Percentiles rank a stretch among this genome's conserved stretches.
Conservation (phyloP, 2,888 invertebrate species). For the Cyrtodaria siliqua region DNA sequence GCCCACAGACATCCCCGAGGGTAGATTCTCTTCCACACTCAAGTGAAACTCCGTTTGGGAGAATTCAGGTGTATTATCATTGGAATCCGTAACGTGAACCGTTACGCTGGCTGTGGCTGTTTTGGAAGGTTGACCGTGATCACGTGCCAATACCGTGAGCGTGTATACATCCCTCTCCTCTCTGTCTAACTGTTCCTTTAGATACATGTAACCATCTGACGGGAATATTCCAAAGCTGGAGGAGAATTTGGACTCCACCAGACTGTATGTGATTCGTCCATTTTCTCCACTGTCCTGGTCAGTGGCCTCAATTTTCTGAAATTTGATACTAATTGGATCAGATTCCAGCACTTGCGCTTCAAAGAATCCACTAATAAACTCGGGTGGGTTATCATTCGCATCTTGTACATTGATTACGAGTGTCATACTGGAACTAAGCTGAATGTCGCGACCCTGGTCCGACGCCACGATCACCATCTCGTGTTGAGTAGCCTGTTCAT, state of each 20-base stretch:
- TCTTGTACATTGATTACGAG: constrained; percentile 95
- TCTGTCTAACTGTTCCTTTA: constrained; percentile 93
- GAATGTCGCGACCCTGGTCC: constrained; percentile 91
- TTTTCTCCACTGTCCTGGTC: constrained; percentile 96
- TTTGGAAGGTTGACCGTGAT: constrained; percentile 78
- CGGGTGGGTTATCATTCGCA: constrained; percentile 96
- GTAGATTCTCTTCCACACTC: constrained; percentile 89
- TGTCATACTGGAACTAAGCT: constrained; percentile 93
- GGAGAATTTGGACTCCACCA: constrained; percentile 87
- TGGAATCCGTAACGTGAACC: constrained; percentile 79
- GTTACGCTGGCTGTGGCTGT: constrained; percentile 74
- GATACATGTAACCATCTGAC: constrained; percentile 95
- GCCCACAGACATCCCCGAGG: constrained; percentile 72
- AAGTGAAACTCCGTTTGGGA: constrained; percentile 93
- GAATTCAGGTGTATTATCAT: constrained; percentile 82
- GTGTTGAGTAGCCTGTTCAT: constrained; percentile 93
- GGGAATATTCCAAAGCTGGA: constrained; percentile 93
- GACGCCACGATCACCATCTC: constrained; percentile 92
- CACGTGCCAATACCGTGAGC: constrained; percentile 78
- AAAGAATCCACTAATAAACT: constrained; percentile 87
- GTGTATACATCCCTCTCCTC: constrained; percentile 75
- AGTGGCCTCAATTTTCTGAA: constrained; percentile 86
- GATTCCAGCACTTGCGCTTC: constrained; percentile 90
- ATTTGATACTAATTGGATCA: constrained; percentile 89
- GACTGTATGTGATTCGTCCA: constrained; percentile 79